phyloP scores from a whole-genome alignment of 2,797 vertebrate species.

The Fistularia commersonii region DNA sequence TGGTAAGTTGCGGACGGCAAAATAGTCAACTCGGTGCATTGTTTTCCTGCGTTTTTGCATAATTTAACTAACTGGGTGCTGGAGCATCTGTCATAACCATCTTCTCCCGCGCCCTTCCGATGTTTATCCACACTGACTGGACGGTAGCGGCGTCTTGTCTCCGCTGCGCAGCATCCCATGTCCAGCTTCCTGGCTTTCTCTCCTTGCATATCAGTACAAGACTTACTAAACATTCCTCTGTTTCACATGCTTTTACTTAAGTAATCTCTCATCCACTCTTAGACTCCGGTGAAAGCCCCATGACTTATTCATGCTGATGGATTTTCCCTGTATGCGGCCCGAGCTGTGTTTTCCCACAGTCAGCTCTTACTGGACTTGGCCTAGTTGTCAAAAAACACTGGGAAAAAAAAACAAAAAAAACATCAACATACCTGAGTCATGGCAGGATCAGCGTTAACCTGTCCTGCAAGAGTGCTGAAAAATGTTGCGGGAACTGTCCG shows the following conservation, averaged over 20 bases:
- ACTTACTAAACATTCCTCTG: slow-evolving; percentile 60
- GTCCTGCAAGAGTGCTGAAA: background rate
- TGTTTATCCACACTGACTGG: slow-evolving; percentile 1
- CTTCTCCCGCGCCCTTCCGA: background rate
- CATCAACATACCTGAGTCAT: slow-evolving; percentile 31
- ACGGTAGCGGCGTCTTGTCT: background rate
- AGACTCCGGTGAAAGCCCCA: slow-evolving; percentile 59
- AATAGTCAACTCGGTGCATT: background rate
- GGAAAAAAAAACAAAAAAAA: background rate
- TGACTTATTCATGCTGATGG: slow-evolving; percentile 83
- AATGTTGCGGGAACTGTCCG: too few relatives aligned
- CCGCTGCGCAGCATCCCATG: background rate
- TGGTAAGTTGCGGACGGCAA: too few relatives aligned
- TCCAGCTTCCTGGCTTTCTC: slow-evolving; percentile 8
- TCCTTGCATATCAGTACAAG: slow-evolving; percentile 29
- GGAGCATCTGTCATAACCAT: slow-evolving; percentile 6
- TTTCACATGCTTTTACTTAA: slow-evolving; percentile 60
- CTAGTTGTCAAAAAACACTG: slow-evolving; percentile 16
- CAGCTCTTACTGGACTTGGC: slow-evolving; percentile 48
- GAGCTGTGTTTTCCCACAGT: slow-evolving; percentile 48
- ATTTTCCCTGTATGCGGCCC: slow-evolving; percentile 70
- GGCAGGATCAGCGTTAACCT: slow-evolving; percentile 1
- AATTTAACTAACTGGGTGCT: slow-evolving; percentile 23
- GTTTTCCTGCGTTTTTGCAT: slow-evolving; percentile 15
- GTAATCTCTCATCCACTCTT: slow-evolving; percentile 54